Evolutionary conservation across 2,113 vertebrate species (phyloP).

Genomic region (Herpetotheres cachinnans): DNA sequence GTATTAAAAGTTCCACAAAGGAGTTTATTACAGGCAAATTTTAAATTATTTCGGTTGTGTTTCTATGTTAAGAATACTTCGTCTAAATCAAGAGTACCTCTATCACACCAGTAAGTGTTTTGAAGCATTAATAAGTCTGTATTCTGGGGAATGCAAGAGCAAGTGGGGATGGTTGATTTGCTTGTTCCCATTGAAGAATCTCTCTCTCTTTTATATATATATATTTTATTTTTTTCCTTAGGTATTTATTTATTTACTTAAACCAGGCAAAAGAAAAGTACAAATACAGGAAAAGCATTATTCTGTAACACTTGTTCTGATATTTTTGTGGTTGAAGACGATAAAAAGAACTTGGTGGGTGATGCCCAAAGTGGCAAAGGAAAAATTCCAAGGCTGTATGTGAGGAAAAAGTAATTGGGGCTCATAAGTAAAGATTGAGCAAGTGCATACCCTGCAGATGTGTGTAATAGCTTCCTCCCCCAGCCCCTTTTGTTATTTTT

Average conservation of each 20-base stretch:
- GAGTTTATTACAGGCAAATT: neutral
- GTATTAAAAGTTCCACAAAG: neutral
- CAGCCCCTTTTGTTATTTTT: neutral
- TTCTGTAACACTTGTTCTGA: slow-evolving; percentile 22
- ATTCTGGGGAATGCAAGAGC: neutral
- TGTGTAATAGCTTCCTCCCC: neutral
- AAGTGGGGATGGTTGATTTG: neutral
- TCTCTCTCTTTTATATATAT: neutral
- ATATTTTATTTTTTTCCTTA: neutral
- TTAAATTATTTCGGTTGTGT: neutral
- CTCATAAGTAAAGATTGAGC: neutral
- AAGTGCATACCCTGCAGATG: neutral
- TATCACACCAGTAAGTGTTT: neutral
- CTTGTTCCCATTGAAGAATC: neutral
- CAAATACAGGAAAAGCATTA: neutral
- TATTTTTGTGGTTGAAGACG: slow-evolving; percentile 8
- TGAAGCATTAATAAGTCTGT: neutral
- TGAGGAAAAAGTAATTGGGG: neutral
- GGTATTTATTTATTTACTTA: neutral
- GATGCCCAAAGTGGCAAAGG: neutral
- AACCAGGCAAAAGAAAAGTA: neutral
- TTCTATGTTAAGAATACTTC: neutral
- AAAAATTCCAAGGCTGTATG: neutral
- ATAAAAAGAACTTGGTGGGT: slow-evolving; percentile 8
- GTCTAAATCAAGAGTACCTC: neutral